phyloP scores from a whole-genome alignment of 2,888 invertebrate species.

The Cosmia pyralina region DNA sequence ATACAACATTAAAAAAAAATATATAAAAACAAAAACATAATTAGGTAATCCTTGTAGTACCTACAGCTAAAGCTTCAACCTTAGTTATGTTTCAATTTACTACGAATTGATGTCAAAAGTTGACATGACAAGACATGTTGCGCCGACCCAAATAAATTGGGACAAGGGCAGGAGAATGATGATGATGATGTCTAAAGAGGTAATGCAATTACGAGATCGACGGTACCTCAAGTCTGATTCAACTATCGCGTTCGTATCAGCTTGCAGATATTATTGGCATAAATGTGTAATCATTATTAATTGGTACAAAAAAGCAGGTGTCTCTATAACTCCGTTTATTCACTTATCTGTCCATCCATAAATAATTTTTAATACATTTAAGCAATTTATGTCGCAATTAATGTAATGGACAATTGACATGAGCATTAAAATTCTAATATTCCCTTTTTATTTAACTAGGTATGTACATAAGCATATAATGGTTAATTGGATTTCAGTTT shows the following conservation, averaged over 20 bases:
- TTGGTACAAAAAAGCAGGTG: slow-evolving; percentile 72
- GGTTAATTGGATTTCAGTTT: slow-evolving; percentile 33
- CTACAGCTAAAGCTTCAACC: neutral
- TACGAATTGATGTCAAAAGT: neutral
- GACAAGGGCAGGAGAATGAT: neutral
- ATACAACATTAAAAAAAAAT: too few relatives aligned
- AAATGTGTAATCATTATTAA: slow-evolving; percentile 74
- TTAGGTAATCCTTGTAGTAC: too few relatives aligned
- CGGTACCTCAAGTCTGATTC: slow-evolving; percentile 15
- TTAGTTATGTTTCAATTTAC: neutral
- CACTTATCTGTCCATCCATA: slow-evolving; percentile 28
- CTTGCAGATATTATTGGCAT: slow-evolving; percentile 67
- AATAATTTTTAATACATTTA: slow-evolving; percentile 58
- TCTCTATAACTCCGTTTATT: slow-evolving; percentile 42
- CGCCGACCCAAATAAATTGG: neutral
- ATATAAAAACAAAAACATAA: too few relatives aligned
- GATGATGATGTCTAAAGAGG: neutral
- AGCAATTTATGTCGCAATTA: slow-evolving; percentile 64
- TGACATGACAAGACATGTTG: neutral
- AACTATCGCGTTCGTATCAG: slow-evolving; percentile 52
- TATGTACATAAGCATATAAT: neutral
- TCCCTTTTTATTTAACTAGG: slow-evolving; percentile 12
- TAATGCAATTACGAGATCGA: neutral
- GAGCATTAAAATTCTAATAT: slow-evolving; percentile 49
- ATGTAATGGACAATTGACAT: slow-evolving; percentile 54